A percentile compares a stretch with the other conserved stretches of the same genome.
phyloP scores from a whole-genome alignment of 2,797 vertebrate genomes.

The Myotis daubentonii region DNA sequence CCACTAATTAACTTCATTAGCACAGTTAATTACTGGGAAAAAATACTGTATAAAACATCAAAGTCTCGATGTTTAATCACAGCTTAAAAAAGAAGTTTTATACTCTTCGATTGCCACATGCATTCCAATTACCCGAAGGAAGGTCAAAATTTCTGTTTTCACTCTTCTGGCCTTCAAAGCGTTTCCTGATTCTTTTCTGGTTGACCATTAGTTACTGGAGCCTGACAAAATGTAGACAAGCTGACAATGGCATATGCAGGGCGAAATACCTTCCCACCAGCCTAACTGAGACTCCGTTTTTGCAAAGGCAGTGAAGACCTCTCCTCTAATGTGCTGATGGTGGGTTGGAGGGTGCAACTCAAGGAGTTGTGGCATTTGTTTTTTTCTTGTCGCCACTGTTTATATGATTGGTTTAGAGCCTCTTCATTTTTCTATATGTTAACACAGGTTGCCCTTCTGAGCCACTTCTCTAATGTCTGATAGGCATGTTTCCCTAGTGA shows the following conservation, averaged over 20 bases:
- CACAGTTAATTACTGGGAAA: constrained; percentile 84
- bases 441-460: background rate
- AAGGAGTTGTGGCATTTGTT: background rate
- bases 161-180: constrained; percentile 54
- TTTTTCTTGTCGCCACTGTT: background rate
- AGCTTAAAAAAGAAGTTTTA: constrained; percentile 83
- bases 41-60: constrained; percentile 85
- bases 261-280: background rate
- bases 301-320: background rate
- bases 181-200: constrained; percentile 51
- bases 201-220: constrained; percentile 53
- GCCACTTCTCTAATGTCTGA: background rate
- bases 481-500: background rate
- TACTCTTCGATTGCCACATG: constrained; percentile 74
- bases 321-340: background rate
- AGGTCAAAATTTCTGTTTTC: constrained; percentile 72
- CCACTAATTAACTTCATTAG: constrained; percentile 85
- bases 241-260: background rate
- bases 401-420: background rate
- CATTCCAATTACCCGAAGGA: constrained; percentile 73
- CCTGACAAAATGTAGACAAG: constrained; percentile 50
- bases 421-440: background rate
- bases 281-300: background rate
- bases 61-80: constrained; percentile 85
- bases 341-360: no score